Evolutionary conservation across 2,797 vertebrate species (phyloP).

Genomic region (Notolabrus celidotus): DNA sequence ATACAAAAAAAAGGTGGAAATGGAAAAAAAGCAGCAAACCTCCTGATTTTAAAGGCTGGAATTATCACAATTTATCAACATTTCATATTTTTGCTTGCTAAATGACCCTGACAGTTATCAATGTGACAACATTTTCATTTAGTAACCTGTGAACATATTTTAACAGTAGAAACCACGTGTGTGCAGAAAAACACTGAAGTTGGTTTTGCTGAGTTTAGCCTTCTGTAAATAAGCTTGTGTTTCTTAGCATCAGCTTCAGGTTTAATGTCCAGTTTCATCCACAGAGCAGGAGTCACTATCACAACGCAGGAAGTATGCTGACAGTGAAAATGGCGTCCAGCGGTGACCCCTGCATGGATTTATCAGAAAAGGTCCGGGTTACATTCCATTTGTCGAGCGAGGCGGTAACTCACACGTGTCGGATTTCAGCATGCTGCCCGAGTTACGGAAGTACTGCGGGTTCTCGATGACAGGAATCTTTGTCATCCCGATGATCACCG

Average conservation of each 20-base stretch:
- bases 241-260: constrained; percentile 22
- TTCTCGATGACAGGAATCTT: constrained; percentile 99
- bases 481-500: constrained; percentile 99
- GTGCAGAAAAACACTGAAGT: neutral
- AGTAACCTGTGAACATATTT: no score
- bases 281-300: constrained; percentile 55
- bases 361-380: constrained; percentile 75
- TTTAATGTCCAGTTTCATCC: constrained; percentile 6
- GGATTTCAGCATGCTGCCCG: constrained; percentile 94
- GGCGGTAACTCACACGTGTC: constrained; percentile 95
- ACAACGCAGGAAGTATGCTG: constrained; percentile 59
- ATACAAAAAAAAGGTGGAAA: no score
- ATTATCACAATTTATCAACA: neutral
- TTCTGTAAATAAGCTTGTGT: constrained; percentile 14
- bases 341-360: constrained; percentile 69
- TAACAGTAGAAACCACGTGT: neutral
- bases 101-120: neutral
- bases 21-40: neutral
- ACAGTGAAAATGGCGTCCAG: constrained; percentile 60
- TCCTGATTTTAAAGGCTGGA: neutral
- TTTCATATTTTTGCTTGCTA: neutral
- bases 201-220: neutral
- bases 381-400: constrained; percentile 41
- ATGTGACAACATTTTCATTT: no score
- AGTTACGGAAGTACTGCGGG: constrained; percentile 98